Conservation (phyloP, 1,140 invertebrate species). For the Sitobion miscanthi region DNA sequence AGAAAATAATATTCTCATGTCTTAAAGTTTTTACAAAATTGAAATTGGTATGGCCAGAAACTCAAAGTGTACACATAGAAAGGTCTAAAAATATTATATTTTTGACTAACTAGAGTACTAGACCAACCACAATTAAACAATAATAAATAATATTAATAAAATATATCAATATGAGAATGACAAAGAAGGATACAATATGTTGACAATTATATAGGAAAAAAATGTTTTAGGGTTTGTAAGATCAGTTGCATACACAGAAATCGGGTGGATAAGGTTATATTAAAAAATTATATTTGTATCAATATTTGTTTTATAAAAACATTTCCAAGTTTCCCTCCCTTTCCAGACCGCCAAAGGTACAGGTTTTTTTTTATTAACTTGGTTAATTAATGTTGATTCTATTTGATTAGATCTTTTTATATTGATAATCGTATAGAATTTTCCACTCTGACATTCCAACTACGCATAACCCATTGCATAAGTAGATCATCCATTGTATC, state of each 20-base stretch:
- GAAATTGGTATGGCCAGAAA: neutral
- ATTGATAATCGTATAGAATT: neutral
- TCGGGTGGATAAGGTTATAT: too few relatives aligned
- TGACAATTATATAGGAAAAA: neutral
- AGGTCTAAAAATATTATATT: neutral
- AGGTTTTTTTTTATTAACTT: neutral
- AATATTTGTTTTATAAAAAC: too few relatives aligned
- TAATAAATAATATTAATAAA: neutral
- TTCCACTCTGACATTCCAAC: neutral
- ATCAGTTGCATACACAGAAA: neutral
- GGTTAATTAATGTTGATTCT: neutral
- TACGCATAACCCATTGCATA: neutral
- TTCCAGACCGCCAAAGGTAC: too few relatives aligned
- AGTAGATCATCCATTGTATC: neutral
- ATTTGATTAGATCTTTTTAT: neutral
- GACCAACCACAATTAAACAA: neutral
- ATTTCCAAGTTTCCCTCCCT: too few relatives aligned
- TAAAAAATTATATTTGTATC: too few relatives aligned
- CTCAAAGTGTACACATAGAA: neutral
- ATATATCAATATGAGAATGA: neutral
- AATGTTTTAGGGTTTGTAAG: neutral
- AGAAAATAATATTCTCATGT: neutral
- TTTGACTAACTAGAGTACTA: neutral
- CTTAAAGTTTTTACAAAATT: neutral
- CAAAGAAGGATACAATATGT: neutral